phyloP scores from a whole-genome alignment of 2,113 vertebrate genomes.

The Microcebus tavaratra region DNA sequence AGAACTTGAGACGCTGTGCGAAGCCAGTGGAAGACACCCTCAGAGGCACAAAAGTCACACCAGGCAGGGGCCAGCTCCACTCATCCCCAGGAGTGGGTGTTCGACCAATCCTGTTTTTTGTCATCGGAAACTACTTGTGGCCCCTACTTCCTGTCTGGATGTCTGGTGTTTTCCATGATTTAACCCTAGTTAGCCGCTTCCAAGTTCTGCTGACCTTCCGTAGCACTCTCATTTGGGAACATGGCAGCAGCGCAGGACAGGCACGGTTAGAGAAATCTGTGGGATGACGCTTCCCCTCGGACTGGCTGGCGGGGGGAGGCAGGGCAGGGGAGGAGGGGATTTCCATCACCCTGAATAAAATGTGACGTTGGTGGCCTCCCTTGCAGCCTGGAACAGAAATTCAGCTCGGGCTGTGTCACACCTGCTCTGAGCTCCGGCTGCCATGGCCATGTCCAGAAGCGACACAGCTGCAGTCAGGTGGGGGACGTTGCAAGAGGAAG shows the following conservation, averaged over 20 bases:
- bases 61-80: neutral
- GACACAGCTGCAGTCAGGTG: neutral
- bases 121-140: neutral
- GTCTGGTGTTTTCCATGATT: constrained; percentile 28
- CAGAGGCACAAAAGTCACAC: neutral
- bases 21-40: neutral
- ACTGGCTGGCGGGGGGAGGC: neutral
- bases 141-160: constrained; percentile 17
- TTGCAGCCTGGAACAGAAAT: neutral
- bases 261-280: neutral
- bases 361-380: neutral
- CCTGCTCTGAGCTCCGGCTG: neutral
- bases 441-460: neutral
- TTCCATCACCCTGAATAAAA: neutral
- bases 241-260: neutral
- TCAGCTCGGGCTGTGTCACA: neutral
- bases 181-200: neutral
- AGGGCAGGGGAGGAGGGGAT: neutral
- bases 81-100: neutral
- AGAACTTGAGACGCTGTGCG: neutral
- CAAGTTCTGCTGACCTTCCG: constrained; percentile 8
- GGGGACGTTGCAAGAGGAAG: neutral
- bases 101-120: neutral
- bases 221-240: neutral
- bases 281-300: neutral